Evolutionary conservation across 2,113 vertebrate species (phyloP).

Genomic region (Sorex fumeus): DNA sequence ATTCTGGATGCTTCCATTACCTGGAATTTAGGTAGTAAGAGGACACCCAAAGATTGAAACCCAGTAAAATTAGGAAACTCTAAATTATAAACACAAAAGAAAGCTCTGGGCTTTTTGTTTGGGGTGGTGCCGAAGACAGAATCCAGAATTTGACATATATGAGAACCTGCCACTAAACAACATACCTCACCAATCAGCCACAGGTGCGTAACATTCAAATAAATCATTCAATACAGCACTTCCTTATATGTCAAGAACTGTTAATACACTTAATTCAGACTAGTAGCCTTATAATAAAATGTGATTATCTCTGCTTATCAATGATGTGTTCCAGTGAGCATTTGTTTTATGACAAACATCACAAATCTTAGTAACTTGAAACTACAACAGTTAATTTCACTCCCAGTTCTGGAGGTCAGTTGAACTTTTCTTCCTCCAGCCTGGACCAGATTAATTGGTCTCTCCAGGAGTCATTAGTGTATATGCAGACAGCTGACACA

Average conservation of each 20-base stretch:
- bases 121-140: too few relatives aligned
- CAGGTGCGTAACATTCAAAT: neutral
- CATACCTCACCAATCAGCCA: neutral
- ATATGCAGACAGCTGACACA: neutral
- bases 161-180: too few relatives aligned
- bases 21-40: neutral
- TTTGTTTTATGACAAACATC: neutral
- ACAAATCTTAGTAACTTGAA: neutral
- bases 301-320: neutral
- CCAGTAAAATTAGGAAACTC: neutral
- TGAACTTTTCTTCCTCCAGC: neutral
- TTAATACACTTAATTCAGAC: neutral
- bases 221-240: neutral
- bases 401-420: neutral
- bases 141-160: too few relatives aligned
- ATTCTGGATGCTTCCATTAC: neutral
- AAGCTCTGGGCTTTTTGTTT: neutral
- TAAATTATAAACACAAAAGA: neutral
- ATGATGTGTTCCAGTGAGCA: neutral
- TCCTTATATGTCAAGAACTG: neutral
- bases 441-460: neutral
- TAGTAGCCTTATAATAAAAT: neutral
- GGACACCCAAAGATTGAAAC: neutral
- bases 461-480: neutral
- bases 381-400: neutral